Base-by-base conservation (phyloP, 2,888 invertebrate genomes). In the Scaptomyza caliginosa region DNA sequence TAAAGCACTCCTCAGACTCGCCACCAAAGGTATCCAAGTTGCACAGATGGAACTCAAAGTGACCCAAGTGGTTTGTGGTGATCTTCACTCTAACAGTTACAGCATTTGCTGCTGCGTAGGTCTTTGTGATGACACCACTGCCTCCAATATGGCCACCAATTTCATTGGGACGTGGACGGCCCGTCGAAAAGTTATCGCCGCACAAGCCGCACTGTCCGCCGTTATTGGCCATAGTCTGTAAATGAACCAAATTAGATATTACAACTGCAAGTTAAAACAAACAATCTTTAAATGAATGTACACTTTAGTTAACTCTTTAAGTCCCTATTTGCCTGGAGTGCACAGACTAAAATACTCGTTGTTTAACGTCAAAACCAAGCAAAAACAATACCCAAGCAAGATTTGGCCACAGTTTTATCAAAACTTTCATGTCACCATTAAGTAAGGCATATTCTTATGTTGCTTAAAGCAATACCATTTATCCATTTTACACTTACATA, bases 1-100 rank as follows among this genome's bases (percentile, higher is more conserved):
- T 74, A 74, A 93, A 93, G 67, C 94, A 94, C 0, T 89, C 91
- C 48, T 93, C 93, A 0, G 91, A 92, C 74, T 94, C 93, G 1
- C 82, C 69, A 1, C 90, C 89, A 13, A 69, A 77, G 13, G 69
- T 67, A 62, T 91, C 90, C 68, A 94, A 68, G 16, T 92, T 92
- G 72, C 94, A 94, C 7, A 94, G 64, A n/a, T 92, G 79, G 74
- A 92, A 93, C 62, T 89, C 80, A 69, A 93, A 92, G 71, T 91
- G 88, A 4, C 93, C 93, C 62, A 83, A 42, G 52, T 93, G 93
- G 64, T 92, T 92, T 6, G 92, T 91, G 1, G 93, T 92, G 17
- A 93, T 68, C 32, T 85, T 72, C 0, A 92, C 89, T 10, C 79
- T 84, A 1, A 92, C 77, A 0, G 54, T 78, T n/a, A 88, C 62